phyloP scores from a whole-genome alignment of 2,888 invertebrate genomes.

The Ectemnius cavifrons region DNA sequence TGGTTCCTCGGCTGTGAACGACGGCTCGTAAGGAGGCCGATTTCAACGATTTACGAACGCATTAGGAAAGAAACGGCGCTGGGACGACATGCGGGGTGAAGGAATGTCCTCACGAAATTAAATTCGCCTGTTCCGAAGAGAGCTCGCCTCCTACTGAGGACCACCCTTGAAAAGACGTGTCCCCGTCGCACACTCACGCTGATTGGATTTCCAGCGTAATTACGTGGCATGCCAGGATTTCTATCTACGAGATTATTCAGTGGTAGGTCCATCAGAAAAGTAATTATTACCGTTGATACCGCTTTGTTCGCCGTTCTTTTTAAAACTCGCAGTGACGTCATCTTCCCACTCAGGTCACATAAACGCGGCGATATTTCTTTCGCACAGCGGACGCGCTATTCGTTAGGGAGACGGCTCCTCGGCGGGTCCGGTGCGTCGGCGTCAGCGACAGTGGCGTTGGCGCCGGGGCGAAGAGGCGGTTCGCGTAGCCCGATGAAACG shows the following conservation, averaged over 20 bases:
- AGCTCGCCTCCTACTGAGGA: neutral
- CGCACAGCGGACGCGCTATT: constrained; percentile 27
- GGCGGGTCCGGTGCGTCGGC: constrained; percentile 31
- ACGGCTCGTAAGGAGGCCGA: constrained; percentile 20
- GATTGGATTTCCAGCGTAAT: constrained; percentile 18
- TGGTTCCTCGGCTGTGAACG: constrained; percentile 29
- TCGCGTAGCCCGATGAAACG: constrained; percentile 25
- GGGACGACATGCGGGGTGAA: neutral
- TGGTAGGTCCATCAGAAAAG: no score
- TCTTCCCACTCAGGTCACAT: no score
- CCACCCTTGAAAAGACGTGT: no score
- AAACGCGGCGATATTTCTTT: no score
- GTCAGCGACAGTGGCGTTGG: constrained; percentile 17
- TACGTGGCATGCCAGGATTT: constrained; percentile 5
- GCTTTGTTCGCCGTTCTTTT: no score
- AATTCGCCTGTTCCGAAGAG: constrained; percentile 12
- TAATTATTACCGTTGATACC: no score
- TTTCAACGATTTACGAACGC: constrained; percentile 28
- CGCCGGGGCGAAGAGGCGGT: constrained; percentile 1
- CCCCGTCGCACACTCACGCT: constrained; percentile 4
- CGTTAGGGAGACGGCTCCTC: constrained; percentile 14
- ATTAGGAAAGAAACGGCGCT: constrained; percentile 1
- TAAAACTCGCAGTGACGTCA: no score
- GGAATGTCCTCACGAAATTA: constrained; percentile 22
- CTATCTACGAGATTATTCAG: no score